These are phyloP conservation scores for Coremacera marginata DNA, from an alignment of 2,888 invertebrate genomes.

Conservation along the genomic window DNA sequence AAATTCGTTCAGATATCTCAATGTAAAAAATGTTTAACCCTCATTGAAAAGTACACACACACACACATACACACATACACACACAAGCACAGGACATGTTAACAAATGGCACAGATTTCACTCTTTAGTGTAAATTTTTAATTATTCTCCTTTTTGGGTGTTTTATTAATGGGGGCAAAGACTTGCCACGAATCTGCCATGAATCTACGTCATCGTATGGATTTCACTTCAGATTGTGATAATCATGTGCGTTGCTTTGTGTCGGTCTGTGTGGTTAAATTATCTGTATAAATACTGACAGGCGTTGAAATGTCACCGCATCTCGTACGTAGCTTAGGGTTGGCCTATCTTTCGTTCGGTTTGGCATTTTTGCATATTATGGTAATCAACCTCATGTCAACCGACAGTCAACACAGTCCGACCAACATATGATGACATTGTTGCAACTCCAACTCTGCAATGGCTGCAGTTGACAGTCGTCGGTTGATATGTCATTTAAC, in stretches of 20 bases:
- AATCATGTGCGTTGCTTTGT: conserved; percentile 26
- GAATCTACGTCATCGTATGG: conserved; percentile 5
- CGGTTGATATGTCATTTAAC: conserved; percentile 21
- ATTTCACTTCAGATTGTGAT: conserved; percentile 27
- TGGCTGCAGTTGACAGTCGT: conserved; percentile 23
- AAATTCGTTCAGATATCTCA: conserved; percentile 7
- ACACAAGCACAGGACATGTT: conserved; percentile 39
- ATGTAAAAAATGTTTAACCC: conserved; percentile 30
- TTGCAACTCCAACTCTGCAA: neutral
- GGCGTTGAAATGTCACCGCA: conserved; percentile 59
- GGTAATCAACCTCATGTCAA: conserved; percentile 35
- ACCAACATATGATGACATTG: conserved; percentile 28
- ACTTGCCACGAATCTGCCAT: neutral
- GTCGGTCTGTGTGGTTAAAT: conserved; percentile 48
- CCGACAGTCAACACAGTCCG: conserved; percentile 18
- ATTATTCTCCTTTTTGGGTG: neutral
- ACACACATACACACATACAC: conserved; percentile 47
- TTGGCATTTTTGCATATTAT: conserved; percentile 36
- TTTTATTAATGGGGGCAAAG: neutral
- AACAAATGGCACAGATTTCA: too few species aligned
- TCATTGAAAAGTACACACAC: neutral
- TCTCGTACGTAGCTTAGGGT: conserved; percentile 17
- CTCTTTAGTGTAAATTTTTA: conserved; percentile 23
- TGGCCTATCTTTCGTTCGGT: neutral
- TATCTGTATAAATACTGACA: conserved; percentile 61